Conservation (phyloP, 2,113 vertebrate genomes). For the Bungarus multicinctus region DNA sequence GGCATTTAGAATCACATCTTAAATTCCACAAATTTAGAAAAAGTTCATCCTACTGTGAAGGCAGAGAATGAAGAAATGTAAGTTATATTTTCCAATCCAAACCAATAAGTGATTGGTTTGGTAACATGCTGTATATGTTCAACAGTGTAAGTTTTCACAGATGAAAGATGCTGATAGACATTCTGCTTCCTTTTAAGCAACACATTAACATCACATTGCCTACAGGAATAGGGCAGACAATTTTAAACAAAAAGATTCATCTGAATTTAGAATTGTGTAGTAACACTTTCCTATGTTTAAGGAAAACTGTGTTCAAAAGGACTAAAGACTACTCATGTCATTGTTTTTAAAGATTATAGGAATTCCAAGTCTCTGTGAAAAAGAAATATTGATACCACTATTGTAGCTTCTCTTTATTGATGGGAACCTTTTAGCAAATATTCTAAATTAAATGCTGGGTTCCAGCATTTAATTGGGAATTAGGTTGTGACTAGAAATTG, state of each 20-base stretch:
- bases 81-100: not conserved
- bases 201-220: not conserved
- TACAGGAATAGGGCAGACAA: not conserved
- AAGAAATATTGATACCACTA: not conserved
- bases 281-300: not conserved
- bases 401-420: constrained; percentile 21
- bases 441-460: not conserved
- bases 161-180: not conserved
- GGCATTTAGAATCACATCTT: not conserved
- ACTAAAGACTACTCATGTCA: not conserved
- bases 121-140: not conserved
- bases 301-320: not conserved
- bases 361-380: constrained; percentile 26
- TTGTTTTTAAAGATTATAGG: not conserved
- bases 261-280: not conserved
- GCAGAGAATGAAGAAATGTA: not conserved
- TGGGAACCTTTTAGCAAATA: constrained; percentile 7
- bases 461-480: constrained; percentile 35
- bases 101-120: not conserved
- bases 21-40: not conserved
- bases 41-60: not conserved
- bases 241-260: not conserved
- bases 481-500: constrained; percentile 39
- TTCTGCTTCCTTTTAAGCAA: not conserved
- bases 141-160: not conserved